Conservation (phyloP, 2,888 invertebrate species). For the Flabesymbios commensalis region DNA sequence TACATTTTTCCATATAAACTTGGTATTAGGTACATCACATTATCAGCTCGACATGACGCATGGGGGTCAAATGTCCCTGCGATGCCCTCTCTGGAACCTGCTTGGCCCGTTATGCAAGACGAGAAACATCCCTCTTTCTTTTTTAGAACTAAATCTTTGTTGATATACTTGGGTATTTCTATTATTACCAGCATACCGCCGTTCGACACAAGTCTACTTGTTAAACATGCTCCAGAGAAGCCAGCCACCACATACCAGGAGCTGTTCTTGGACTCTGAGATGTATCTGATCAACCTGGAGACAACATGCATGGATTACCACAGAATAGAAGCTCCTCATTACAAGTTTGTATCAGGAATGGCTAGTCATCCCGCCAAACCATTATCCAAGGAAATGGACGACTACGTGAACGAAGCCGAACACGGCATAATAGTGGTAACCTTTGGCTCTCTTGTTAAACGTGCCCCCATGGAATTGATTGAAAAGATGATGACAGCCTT, state of each 20-base stretch:
- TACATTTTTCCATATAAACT: constrained; percentile 14
- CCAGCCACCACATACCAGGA: background rate
- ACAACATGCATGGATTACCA: constrained; percentile 6
- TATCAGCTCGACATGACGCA: background rate
- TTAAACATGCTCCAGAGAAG: background rate
- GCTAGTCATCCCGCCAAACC: background rate
- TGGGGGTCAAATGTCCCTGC: constrained; percentile 1
- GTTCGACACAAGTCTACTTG: background rate
- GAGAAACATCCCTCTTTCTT: background rate
- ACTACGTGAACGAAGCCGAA: background rate
- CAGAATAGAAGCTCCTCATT: background rate
- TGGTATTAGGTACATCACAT: constrained; percentile 5
- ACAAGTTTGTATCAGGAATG: background rate
- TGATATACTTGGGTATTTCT: background rate
- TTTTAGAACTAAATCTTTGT: background rate
- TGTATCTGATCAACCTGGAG: constrained; percentile 10
- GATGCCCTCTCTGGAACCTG: constrained; percentile 11
- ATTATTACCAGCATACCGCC: background rate
- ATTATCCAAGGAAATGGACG: background rate
- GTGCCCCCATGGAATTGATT: constrained; percentile 1
- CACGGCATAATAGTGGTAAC: constrained; percentile 7
- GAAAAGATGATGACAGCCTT: constrained; percentile 8
- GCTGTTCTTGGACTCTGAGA: constrained; percentile 5
- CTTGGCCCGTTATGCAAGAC: background rate
- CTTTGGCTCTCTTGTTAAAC: constrained; percentile 1